These are phyloP conservation scores for Gobionotothen gibberifrons DNA, from an alignment of 2,797 vertebrate genomes.

Conservation along the genomic window DNA sequence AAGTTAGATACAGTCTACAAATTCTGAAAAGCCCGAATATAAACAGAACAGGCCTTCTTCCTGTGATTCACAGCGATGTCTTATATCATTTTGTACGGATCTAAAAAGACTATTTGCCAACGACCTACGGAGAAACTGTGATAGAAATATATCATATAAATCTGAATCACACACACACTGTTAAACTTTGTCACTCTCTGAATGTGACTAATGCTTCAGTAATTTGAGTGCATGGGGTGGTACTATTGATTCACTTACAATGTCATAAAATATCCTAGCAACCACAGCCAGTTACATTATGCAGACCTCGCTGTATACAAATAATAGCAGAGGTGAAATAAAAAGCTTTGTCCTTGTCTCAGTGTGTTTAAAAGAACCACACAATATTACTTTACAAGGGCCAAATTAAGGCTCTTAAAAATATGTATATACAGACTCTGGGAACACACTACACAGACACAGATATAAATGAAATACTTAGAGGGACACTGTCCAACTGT, in stretches of 20 bases:
- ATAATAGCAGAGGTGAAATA: background rate
- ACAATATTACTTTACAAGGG: background rate
- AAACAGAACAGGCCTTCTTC: conserved; percentile 10
- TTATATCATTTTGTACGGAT: conserved; percentile 30
- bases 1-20: conserved; percentile 10
- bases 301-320: conserved; percentile 2
- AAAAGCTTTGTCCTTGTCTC: rapidly evolving
- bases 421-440: background rate
- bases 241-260: background rate
- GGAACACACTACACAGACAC: background rate
- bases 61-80: conserved; percentile 40
- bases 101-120: conserved; percentile 15
- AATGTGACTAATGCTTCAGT: conserved; percentile 29
- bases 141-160: background rate
- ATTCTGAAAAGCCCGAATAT: background rate
- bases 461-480: background rate
- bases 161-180: background rate
- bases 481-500: background rate
- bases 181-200: background rate
- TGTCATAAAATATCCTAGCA: conserved; percentile 8
- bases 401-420: background rate
- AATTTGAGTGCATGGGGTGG: conserved; percentile 13
- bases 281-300: background rate
- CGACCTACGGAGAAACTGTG: background rate
- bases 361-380: background rate